Base-by-base conservation (phyloP, 2,797 vertebrate genomes). In the Clarias laeviceps region DNA sequence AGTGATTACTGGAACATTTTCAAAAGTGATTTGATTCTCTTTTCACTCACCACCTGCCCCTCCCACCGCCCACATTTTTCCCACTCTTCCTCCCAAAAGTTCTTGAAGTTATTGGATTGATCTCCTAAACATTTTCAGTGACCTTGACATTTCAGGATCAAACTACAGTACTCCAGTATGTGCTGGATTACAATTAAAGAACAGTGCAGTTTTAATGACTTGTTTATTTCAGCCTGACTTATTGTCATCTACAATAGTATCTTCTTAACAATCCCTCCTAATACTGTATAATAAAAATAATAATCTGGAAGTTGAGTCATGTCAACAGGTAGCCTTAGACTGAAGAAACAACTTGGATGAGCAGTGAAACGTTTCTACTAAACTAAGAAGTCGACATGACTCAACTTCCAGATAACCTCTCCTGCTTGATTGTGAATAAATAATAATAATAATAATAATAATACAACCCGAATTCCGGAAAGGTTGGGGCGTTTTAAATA, bases 1-100 rank as follows among this genome's bases (percentile, higher is more conserved):
- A 88, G 83, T 89, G 86, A 91, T 91, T 91, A 89, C 86, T 90
- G 84, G 68, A 90, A 87, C 77, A 88, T 89, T 88, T 90, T 90
- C 85, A 88, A 85, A 80, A 86, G 56, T 88, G 88, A 90, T 90
- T 90, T 89, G 85, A 89, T 86, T 82, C 69, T 87, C 77, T 87
- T 87, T 85, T 79, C 61, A 80, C 62, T 86, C 62, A 59, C 54
- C 65, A 84, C 84, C 87, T 83, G 69, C 80, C 85, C 82, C 56
- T 45, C 65, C 40, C 29, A 45, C 62, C 74, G n/a, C 20, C 80
- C 18, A 32, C 8, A 50, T 29, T 66, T 45, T 70, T 87, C 80
- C 78, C 56, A 34, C 57, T 85, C n/a, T 87, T 66, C 62, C 69
- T 83, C 74, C 50, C 64, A 82, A 84, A 84, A 85, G 77, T 80